phyloP scores from a whole-genome alignment of 2,888 invertebrate genomes.

The Stegophylla sp. region DNA sequence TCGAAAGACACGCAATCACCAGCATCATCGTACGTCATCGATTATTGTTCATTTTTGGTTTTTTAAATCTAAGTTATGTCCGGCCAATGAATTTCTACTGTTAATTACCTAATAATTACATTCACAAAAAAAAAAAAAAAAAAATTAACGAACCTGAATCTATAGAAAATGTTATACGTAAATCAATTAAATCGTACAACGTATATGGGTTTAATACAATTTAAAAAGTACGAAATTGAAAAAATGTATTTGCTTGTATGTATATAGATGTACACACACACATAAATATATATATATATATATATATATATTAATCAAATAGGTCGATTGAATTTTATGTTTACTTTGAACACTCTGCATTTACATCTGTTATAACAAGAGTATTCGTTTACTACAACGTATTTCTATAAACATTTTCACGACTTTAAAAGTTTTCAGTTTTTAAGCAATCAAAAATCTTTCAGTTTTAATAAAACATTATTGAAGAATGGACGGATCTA shows the following conservation, averaged over 20 bases:
- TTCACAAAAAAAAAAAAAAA: background rate
- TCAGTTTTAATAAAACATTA: background rate
- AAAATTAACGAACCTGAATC: background rate
- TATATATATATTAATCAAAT: conserved; percentile 26
- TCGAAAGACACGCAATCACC: conserved; percentile 31
- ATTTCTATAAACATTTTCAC: conserved; percentile 20
- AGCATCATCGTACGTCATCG: conserved; percentile 3
- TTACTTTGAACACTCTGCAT: conserved; percentile 40
- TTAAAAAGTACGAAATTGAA: background rate
- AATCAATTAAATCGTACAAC: background rate
- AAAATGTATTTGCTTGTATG: background rate
- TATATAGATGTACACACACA: background rate
- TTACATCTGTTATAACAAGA: conserved; percentile 56
- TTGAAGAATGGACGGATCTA: background rate
- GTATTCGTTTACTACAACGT: conserved; percentile 32
- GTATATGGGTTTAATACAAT: background rate
- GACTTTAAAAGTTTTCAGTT: conserved; percentile 31
- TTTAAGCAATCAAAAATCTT: conserved; percentile 47
- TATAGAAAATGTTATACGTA: background rate
- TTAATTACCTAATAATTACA: background rate
- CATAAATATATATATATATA: background rate
- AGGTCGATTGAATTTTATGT: conserved; percentile 28
- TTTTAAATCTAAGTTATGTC: background rate
- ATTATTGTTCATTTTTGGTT: conserved; percentile 27
- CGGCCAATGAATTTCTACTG: background rate